Base-by-base conservation (phyloP, 2,113 vertebrate species). In the Muntiacus muntjak region DNA sequence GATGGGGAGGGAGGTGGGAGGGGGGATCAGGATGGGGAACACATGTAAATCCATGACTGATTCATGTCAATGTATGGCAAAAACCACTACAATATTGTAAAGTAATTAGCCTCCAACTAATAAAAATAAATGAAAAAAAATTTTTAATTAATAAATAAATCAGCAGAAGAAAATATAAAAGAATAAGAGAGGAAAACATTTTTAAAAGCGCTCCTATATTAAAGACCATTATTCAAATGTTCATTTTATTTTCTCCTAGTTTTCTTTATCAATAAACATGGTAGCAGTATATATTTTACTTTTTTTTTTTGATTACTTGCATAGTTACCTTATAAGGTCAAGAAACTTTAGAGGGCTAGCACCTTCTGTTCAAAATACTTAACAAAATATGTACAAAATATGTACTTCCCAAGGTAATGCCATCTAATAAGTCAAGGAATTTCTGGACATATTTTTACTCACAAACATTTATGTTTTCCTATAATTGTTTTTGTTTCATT, bases 401-500 rank as follows among this genome's bases (percentile, higher is more conserved):
- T 28, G 13, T 74, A 84, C 76, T 91, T 58, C 12, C 13, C 25
- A 83, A 76, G 23, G 7, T 55, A 86, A 78, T 12, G 14, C 82
- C 50, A 86, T 36, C 87, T 81, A 87, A 4, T 58, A 89, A 79
- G 26, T 54, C 33, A 82, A 88, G 30, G 2, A 91, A 94, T 93
- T 84, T 96, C 45, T 91, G 30, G 19, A 26, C 55, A n/a, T 57
- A 64, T 89, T 94, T 96, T 94, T 84, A 94, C 10, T 84, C 11
- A 54, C 7, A 91, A 91, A 94, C 6, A 60, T 54, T 21, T 79
- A n/a, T 90, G 15, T 54, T 96, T 97, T 95, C 79, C 87, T 71
- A 7, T 83, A 92, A 89, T 6, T 87, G 57, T 50, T 93, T 95
- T 94, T 85, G 21, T 97, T 97, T 96, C 16, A 78, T 30, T 95